These are phyloP conservation scores for Burhinus bistriatus DNA, from an alignment of 2,113 vertebrate genomes.

Conservation along the genomic window DNA sequence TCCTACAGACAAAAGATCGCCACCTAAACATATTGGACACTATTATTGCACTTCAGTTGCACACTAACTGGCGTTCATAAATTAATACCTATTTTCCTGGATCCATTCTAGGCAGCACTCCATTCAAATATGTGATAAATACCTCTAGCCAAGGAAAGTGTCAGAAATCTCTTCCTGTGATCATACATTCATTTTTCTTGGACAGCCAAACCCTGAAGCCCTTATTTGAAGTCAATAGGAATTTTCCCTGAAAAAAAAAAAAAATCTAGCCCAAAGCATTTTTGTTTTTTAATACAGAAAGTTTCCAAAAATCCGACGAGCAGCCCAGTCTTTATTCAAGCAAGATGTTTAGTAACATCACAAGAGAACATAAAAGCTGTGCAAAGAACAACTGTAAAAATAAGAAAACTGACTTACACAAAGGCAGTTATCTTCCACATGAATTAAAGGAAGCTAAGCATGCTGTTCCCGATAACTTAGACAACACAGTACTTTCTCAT, in stretches of 20 bases:
- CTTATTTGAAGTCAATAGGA: constrained; percentile 6
- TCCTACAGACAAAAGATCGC: background rate
- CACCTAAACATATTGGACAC: background rate
- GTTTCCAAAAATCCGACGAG: background rate
- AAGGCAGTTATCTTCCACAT: constrained; percentile 6
- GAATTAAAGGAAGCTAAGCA: background rate
- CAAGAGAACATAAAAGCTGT: background rate
- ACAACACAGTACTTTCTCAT: background rate
- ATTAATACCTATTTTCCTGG: background rate
- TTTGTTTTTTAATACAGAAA: background rate
- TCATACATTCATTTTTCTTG: background rate
- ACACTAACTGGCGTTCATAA: background rate
- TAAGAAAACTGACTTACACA: constrained; percentile 8
- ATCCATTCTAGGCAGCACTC: background rate
- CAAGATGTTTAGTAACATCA: background rate
- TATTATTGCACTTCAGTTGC: background rate
- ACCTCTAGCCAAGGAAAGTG: background rate
- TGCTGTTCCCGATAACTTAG: background rate
- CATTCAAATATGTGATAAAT: background rate
- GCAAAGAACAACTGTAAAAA: constrained; percentile 16
- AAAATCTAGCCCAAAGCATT: background rate
- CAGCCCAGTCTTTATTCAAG: background rate
- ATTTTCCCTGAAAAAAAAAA: background rate
- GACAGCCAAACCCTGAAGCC: background rate
- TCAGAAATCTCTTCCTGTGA: constrained; percentile 11